Conservation (phyloP, 2,888 invertebrate species). For the Sympetrum striolatum region DNA sequence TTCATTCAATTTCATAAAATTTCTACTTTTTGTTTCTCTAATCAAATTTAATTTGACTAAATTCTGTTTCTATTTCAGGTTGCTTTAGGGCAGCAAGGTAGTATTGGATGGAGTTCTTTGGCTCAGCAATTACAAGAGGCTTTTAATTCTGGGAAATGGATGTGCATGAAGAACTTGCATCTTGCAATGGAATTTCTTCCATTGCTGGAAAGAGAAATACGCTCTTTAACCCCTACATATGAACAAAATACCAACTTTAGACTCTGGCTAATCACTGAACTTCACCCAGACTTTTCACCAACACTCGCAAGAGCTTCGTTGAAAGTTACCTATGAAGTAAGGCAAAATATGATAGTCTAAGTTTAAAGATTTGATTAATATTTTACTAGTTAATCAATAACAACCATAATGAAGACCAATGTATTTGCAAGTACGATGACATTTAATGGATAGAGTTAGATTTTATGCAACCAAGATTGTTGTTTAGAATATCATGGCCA, state of each 20-base stretch:
- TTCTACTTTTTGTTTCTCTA: no score
- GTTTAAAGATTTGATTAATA: no score
- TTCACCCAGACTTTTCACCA: conserved; percentile 76
- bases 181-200: conserved; percentile 75
- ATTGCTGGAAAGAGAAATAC: conserved; percentile 72
- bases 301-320: conserved; percentile 78
- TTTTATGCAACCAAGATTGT: no score
- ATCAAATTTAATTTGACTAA: conserved; percentile 41
- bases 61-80: conserved; percentile 61
- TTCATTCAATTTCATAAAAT: no score
- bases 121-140: conserved; percentile 67
- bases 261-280: conserved; percentile 88
- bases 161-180: conserved; percentile 83
- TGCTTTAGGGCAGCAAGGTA: conserved; percentile 72
- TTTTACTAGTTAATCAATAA: no score
- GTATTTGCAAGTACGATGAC: no score
- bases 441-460: no score
- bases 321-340: conserved; percentile 76
- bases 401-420: no score
- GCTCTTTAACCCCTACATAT: conserved; percentile 53
- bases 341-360: not conserved
- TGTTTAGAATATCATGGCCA: no score
- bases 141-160: conserved; percentile 72
- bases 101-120: conserved; percentile 69
- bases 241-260: conserved; percentile 67